Percentiles rank a stretch among this genome's conserved stretches.
Conservation (phyloP, 2,797 vertebrate genomes). For the Cyprinella venusta region DNA sequence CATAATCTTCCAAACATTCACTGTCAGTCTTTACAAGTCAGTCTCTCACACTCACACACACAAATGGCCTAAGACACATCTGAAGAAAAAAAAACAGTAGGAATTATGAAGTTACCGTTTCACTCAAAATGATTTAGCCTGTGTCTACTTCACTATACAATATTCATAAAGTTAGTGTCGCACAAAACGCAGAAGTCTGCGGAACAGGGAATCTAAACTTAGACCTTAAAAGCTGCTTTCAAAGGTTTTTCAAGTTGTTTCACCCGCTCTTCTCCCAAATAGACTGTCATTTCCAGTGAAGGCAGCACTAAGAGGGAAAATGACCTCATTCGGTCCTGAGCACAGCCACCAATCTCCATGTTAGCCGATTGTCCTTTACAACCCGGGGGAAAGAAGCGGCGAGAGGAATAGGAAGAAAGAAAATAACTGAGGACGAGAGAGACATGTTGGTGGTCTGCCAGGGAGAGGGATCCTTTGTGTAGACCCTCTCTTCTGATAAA, state of each 20-base stretch:
- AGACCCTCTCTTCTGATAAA: conserved; percentile 46
- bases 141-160: conserved; percentile 50
- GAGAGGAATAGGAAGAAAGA: conserved; percentile 22
- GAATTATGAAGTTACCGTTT: conserved; percentile 41
- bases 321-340: conserved; percentile 57
- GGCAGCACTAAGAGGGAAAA: conserved; percentile 31
- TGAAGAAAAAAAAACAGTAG: not conserved
- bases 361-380: conserved; percentile 40
- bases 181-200: conserved; percentile 41
- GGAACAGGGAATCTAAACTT: conserved; percentile 44
- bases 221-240: conserved; percentile 55
- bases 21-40: conserved; percentile 6
- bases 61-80: conserved; percentile 41
- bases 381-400: conserved; percentile 18
- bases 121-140: conserved; percentile 50
- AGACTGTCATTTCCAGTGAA: conserved; percentile 29
- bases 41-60: conserved; percentile 17
- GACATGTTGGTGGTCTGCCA: conserved; percentile 40
- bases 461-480: conserved; percentile 50
- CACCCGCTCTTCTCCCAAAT: conserved; percentile 28
- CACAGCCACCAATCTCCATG: conserved; percentile 54
- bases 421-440: conserved; percentile 23
- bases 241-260: conserved; percentile 35
- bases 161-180: conserved; percentile 54
- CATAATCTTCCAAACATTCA: conserved; percentile 33